Base-by-base conservation (phyloP, 2,113 vertebrate genomes). In the Callipepla californica region DNA sequence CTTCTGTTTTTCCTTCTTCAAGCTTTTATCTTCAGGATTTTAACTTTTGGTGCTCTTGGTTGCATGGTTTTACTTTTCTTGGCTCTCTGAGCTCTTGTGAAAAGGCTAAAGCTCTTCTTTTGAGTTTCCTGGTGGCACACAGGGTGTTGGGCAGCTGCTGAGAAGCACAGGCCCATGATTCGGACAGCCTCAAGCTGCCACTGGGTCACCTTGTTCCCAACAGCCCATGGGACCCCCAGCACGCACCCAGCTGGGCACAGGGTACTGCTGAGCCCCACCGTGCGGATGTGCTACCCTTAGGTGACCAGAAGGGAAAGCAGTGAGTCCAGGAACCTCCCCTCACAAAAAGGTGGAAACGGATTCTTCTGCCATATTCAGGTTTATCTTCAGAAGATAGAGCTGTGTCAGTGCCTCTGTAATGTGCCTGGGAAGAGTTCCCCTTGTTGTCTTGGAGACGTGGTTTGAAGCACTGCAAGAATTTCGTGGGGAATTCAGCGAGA, bases 401-500 rank as follows among this genome's bases (percentile, higher is more conserved):
- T 82, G 85, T 57, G 28, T 47, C 0, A 4, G 55, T 22, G 28
- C 50, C 73, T 92, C 6, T 2, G 0, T 69, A 80, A 91, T 44
- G 23, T 65, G 68, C 91, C 0, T 0, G 61, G 85, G 51, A 86
- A 85, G 73, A 92, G 86, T 84, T 91, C 51, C 75, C 82, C 77
- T 50, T 44, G 89, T 96, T 95, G 94, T 96, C 96, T 92, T 96
- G 96, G 94, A 95, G 82, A 94, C 93, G 15, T 22, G 82, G 75
- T 78, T 93, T 0, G 1, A 85, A 95, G 90, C 70, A 12, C 89
- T 94, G 87, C 40, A 26, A 94, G 91, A 82, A 80, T 90, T 80
- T 95, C 0, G 0, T 69, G 68, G 94, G 91, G 82, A 65, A 65
- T 77, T 92, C 79, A 51, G 75, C 85, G 90, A 74, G 87, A 62